Evolutionary conservation across 2,797 vertebrate genomes (phyloP).

Genomic region (Spheniscus humboldti): DNA sequence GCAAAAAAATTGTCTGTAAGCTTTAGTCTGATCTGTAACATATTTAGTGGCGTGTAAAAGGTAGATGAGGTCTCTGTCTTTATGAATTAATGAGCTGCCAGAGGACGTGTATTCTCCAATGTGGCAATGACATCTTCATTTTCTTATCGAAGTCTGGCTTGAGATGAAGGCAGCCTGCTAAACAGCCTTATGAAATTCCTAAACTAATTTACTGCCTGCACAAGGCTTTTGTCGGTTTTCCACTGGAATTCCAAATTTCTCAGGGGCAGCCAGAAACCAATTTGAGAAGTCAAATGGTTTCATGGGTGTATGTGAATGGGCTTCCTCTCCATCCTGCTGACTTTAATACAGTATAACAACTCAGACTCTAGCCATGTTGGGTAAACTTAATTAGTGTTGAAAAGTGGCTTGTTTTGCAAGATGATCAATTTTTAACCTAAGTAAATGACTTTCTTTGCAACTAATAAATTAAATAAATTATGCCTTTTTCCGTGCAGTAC

Average conservation of each 20-base stretch:
- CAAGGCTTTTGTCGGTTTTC: neutral
- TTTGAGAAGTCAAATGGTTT: neutral
- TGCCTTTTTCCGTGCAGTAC: constrained; percentile 17
- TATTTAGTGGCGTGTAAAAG: neutral
- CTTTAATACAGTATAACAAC: neutral
- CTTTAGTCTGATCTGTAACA: neutral
- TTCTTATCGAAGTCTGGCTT: neutral
- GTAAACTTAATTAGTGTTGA: constrained; percentile 57
- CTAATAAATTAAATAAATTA: constrained; percentile 70
- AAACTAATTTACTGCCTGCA: neutral
- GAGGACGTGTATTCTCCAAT: accelerated
- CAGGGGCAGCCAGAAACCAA: neutral
- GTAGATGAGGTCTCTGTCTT: neutral
- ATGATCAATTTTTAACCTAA: constrained; percentile 61
- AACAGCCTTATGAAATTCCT: neutral
- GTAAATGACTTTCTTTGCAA: constrained; percentile 60
- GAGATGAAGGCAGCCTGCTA: neutral
- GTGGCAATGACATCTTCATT: neutral
- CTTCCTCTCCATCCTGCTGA: neutral
- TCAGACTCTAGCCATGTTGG: neutral
- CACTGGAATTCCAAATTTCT: neutral
- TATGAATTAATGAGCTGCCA: neutral
- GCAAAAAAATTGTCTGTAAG: neutral
- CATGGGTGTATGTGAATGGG: neutral
- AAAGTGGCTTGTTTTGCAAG: constrained; percentile 62